phyloP scores from a whole-genome alignment of 2,797 vertebrate species.

The Ctenosaura bakeri region DNA sequence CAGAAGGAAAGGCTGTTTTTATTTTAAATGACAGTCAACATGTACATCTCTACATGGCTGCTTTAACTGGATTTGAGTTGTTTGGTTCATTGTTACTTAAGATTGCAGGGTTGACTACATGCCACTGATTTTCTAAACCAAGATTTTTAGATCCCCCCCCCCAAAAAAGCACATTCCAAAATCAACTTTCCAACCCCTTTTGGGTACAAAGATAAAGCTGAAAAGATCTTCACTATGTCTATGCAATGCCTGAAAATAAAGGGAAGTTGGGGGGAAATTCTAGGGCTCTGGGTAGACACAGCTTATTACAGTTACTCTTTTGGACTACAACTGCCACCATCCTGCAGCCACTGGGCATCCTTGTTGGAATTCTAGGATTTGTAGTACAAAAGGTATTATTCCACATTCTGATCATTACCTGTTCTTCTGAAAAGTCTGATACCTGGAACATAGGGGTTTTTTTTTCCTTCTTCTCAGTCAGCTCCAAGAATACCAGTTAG shows the following conservation, averaged over 20 bases:
- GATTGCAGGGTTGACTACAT: not conserved
- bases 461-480: not conserved
- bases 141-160: not conserved
- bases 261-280: not conserved
- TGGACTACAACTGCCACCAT: too few species aligned
- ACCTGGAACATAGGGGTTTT: not conserved
- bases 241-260: not conserved
- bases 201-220: not conserved
- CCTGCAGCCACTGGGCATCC: too few species aligned
- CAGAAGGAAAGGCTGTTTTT: not conserved
- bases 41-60: not conserved
- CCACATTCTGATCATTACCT: not conserved
- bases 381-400: not conserved
- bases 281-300: not conserved
- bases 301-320: too few species aligned
- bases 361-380: not conserved
- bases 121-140: not conserved
- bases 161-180: too few species aligned
- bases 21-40: constrained; percentile 5
- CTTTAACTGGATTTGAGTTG: not conserved
- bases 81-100: constrained; percentile 13
- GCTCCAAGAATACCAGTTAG: not conserved
- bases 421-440: not conserved
- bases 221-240: not conserved
- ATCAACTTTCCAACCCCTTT: not conserved